Evolutionary conservation across 2,888 invertebrate genomes (phyloP), one percentile per base, ranked within the genome.

Genomic region (Lycia hirtaria): DNA sequence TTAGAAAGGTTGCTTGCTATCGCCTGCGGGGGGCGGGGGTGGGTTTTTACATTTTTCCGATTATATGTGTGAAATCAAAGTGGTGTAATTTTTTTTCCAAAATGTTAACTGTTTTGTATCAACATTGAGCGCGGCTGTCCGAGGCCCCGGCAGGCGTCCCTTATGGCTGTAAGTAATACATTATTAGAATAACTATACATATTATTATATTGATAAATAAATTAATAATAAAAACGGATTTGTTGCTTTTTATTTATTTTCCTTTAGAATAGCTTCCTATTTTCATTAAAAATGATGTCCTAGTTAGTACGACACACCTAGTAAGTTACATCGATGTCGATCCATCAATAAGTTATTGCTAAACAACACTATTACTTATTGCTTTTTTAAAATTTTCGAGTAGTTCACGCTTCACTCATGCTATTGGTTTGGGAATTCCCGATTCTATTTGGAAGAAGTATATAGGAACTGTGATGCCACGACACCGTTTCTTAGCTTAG

Each of bases 131-230:
- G n/a, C 48, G 28, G 30, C 40, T 49, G 43, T 41, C 12, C 7
- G 20, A 22, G 60, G 61, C 63, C 77, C 73, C 64, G 58, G 73
- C 69, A 64, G 75, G 60, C 76, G 75, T 75, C 68, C 72, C 70
- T 72, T 80, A 80, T 86, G 90, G 90, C 91, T 92, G 89, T 92
- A 90, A 90, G 88, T 88, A 90, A 90, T 85, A 90, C 86, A 83
- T 84, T 87, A 90, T 90, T 66, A 57, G 65, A 48, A 58, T 58
- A 67, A 65, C 65, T 67, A 91, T 88, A 92, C 88, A 91, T 91
- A 90, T 89, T 75, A 83, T 87, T 90, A 91, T 92, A 92, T 91
- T 90, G 87, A 88, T 92, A 89, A 90, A 91, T 92, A 91, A 90
- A 92, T 90, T 89, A 90, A 92, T 90, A 86, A 89, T 87, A 90